Conservation (phyloP, 2,113 vertebrate species). For the Coracopsis vasa region DNA sequence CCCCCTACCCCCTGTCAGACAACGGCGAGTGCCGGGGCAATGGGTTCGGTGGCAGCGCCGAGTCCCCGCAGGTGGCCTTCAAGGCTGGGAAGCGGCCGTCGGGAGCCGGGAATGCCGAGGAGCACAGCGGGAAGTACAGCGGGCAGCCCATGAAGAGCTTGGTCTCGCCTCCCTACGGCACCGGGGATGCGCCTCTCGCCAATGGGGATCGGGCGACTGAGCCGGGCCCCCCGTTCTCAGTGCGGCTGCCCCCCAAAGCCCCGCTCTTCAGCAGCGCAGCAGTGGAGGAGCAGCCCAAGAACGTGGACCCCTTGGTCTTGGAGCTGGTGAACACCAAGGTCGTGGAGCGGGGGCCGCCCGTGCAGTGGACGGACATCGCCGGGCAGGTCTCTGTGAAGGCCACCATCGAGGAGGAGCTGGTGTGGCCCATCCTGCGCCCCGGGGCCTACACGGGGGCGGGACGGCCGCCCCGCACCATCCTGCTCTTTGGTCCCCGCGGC, state of each 20-base stretch:
- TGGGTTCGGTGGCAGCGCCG: slow-evolving; percentile 73
- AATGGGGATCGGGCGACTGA: slow-evolving; percentile 74
- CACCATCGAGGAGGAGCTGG: slow-evolving; percentile 89
- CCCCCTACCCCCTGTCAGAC: slow-evolving; percentile 80
- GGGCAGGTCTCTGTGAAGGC: slow-evolving; percentile 88
- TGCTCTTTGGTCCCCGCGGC: slow-evolving; percentile 92
- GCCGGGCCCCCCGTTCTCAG: slow-evolving; percentile 2
- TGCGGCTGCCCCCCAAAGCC: slow-evolving; percentile 65
- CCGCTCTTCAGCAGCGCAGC: slow-evolving; percentile 48
- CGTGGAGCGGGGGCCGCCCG: slow-evolving; percentile 84
- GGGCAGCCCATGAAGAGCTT: slow-evolving; percentile 77
- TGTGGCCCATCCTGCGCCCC: slow-evolving; percentile 89
- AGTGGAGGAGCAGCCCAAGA: slow-evolving; percentile 80
- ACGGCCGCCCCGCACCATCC: slow-evolving; percentile 81
- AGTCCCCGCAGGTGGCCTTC: slow-evolving; percentile 72
- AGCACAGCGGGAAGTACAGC: slow-evolving; percentile 69
- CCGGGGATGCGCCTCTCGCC: slow-evolving; percentile 70
- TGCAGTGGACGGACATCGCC: slow-evolving; percentile 89
- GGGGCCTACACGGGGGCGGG: slow-evolving; percentile 55
- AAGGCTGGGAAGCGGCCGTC: slow-evolving; percentile 80
- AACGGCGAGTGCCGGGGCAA: slow-evolving; percentile 85
- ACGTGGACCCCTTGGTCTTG: slow-evolving; percentile 80
- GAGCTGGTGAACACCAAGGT: slow-evolving; percentile 87
- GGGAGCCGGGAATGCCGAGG: not conserved
- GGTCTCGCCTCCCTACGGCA: slow-evolving; percentile 79